These are phyloP conservation scores for Colius striatus DNA, from an alignment of 2,113 vertebrate genomes.

Conservation along the genomic window DNA sequence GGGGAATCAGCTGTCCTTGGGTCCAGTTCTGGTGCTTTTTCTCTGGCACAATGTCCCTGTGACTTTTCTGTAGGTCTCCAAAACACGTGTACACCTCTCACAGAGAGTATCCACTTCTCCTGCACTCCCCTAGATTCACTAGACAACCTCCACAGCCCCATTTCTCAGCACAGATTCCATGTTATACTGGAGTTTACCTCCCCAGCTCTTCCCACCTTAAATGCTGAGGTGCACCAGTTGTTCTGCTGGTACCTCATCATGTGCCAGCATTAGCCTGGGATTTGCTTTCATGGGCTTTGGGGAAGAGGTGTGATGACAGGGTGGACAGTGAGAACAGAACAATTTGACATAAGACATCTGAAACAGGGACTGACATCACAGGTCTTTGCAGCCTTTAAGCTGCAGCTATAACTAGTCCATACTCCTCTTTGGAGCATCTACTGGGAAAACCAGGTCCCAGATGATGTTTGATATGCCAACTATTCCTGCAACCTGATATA, in stretches of 20 bases:
- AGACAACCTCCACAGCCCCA: fast-evolving
- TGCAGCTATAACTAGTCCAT: background rate
- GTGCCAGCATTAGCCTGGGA: background rate
- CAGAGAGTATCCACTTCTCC: background rate
- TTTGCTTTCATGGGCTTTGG: background rate
- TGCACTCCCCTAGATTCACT: background rate
- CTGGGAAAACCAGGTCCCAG: background rate
- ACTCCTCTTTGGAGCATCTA: background rate
- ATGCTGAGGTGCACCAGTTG: fast-evolving
- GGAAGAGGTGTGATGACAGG: background rate
- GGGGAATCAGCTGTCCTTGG: background rate
- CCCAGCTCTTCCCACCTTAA: background rate
- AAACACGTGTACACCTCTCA: background rate
- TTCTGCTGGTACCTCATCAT: fast-evolving
- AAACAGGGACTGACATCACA: fast-evolving
- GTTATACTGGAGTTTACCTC: background rate
- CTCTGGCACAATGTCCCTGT: background rate
- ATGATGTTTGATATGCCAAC: fast-evolving
- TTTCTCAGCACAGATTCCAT: background rate
- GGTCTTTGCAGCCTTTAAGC: background rate
- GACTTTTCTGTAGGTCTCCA: background rate
- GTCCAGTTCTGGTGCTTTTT: background rate
- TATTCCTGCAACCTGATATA: background rate
- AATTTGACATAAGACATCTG: background rate
- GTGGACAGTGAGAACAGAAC: background rate